These are phyloP conservation scores for Paracyprichromis sp. DNA, from an alignment of 2,113 vertebrate genomes.

Conservation along the genomic window DNA sequence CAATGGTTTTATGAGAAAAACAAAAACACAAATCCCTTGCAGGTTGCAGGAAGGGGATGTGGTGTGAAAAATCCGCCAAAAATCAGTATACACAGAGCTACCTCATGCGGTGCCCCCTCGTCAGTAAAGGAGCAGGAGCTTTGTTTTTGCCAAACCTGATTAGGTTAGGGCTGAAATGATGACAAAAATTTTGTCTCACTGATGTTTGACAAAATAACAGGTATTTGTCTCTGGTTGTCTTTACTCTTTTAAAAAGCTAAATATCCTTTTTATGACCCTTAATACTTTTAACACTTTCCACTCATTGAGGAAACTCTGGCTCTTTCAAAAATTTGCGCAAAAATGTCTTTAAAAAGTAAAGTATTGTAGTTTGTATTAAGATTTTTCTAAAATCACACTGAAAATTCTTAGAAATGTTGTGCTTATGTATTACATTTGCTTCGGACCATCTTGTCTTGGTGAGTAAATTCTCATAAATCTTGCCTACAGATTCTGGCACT, in stretches of 20 bases:
- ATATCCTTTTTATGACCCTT: background rate
- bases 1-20: background rate
- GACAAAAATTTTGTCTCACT: background rate
- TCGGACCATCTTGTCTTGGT: background rate
- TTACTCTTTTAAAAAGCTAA: background rate
- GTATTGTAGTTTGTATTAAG: background rate
- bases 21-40: background rate
- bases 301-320: background rate
- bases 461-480: background rate
- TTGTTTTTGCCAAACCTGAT: background rate
- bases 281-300: background rate
- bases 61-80: background rate
- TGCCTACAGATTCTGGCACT: slow-evolving; percentile 79
- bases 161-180: background rate
- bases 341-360: background rate
- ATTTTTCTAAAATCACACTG: background rate
- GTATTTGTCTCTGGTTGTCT: background rate
- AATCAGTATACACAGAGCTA: background rate
- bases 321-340: background rate
- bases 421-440: background rate
- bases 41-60: background rate
- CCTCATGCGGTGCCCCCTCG: background rate
- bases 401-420: background rate
- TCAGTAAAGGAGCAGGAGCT: background rate
- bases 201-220: background rate